Conservation (phyloP, 2,797 vertebrate species). For the Rhincodon typus region DNA sequence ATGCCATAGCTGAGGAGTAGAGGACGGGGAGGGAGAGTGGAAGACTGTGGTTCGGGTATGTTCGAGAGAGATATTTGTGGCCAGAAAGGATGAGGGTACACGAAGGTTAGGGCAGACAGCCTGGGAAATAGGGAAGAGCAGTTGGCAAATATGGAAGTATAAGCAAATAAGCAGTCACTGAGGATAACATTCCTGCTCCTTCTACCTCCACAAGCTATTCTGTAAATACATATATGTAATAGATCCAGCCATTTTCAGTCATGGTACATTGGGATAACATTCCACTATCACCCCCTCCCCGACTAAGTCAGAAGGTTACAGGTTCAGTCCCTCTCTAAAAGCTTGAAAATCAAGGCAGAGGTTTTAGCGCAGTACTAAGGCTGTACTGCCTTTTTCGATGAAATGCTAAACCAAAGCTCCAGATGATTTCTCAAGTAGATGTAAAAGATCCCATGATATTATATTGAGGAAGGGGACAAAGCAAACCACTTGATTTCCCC, state of each 20-base stretch:
- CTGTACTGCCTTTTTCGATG: background rate
- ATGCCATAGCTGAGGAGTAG: background rate
- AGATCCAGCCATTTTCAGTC: background rate
- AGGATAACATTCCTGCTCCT: background rate
- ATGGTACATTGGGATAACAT: background rate
- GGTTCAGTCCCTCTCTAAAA: background rate
- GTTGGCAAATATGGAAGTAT: background rate
- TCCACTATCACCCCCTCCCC: too few relatives aligned
- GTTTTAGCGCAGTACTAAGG: background rate
- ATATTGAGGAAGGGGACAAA: background rate
- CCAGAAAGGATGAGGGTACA: background rate
- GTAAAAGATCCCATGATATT: background rate
- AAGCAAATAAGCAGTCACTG: background rate
- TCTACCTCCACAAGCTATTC: background rate
- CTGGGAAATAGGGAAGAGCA: background rate
- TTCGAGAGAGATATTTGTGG: background rate
- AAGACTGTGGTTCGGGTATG: background rate
- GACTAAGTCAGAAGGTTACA: background rate
- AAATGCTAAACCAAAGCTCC: background rate
- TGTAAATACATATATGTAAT: background rate
- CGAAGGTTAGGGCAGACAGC: background rate
- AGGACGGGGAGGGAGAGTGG: background rate
- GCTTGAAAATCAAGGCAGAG: background rate
- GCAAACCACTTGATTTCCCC: too few relatives aligned
- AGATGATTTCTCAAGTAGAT: background rate